Base-by-base conservation (phyloP, 2,113 vertebrate genomes). In the Fulica atra region DNA sequence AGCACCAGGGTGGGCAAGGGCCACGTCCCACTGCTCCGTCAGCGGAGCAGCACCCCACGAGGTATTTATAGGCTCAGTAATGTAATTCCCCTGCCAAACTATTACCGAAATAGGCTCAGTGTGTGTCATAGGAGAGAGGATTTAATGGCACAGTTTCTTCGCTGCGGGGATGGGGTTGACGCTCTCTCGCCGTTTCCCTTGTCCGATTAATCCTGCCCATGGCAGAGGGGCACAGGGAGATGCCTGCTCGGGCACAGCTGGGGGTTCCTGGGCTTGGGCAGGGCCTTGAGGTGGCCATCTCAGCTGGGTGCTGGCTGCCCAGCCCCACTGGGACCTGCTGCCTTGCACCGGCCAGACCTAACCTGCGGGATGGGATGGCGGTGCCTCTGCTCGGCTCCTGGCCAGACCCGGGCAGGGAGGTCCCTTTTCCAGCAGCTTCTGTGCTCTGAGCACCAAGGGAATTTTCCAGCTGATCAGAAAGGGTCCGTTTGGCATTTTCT, bases 1-100 rank as follows among this genome's bases (percentile, higher is more conserved):
- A 1, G 61, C 63, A 48, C 24, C 5, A 0, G 7, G 71, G 33
- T 56, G 73, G 79, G 80, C 72, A 92, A 81, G 85, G 86, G 73
- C 83, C 53, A 21, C 0, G 1, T 95, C 66, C 85, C 60, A 12
- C 63, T 36, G 78, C 85, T 94, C 82, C 7, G 4, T 72, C 81
- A 93, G 93, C 88, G 89, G 42, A 96, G 91, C 90, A 89, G 84
- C 87, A 81, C 92, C 94, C 87, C 93, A 17, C 1, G 1, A 81
- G 81, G 70, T 96, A 97, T 97, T 97, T 96, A 94, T 93, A 97
- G 95, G 83, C 50, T 59, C 63, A 3, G 10, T 78, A 72, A 94
- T 96, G 92, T 94, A 94, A 95, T 96, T 96, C 82, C 92, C 84
- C 73, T 96, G 93, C 89, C 94, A 96, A 97, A 95, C 88, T 89